These are phyloP conservation scores for Dermolepida albohirtum DNA, from an alignment of 2,888 invertebrate species.

Conservation along the genomic window DNA sequence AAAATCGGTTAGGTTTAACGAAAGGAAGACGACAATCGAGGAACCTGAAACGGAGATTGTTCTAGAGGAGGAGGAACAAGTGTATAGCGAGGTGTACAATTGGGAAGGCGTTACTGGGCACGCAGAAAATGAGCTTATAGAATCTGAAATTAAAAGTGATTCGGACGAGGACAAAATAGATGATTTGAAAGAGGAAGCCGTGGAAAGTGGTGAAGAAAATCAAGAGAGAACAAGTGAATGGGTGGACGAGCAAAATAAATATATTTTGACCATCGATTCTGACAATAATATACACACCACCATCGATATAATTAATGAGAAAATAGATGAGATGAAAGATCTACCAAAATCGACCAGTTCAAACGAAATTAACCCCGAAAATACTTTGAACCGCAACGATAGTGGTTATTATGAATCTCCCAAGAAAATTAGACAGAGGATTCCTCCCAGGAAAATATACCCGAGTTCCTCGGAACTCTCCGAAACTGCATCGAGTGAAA, in stretches of 20 bases:
- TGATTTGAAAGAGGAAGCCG: background rate
- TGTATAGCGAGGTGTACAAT: constrained; percentile 24
- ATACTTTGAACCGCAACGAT: constrained; percentile 56
- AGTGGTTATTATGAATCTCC: constrained; percentile 61
- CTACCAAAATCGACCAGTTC: background rate
- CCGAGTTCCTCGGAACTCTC: constrained; percentile 53
- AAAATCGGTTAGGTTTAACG: constrained; percentile 62
- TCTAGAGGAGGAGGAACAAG: constrained; percentile 39
- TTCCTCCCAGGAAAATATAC: constrained; percentile 61
- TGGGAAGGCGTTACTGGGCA: constrained; percentile 12
- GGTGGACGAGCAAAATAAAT: constrained; percentile 62
- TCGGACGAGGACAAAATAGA: constrained; percentile 47
- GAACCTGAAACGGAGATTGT: constrained; percentile 20
- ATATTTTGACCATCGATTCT: constrained; percentile 48
- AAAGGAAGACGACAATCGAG: constrained; percentile 56
- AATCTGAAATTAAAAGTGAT: constrained; percentile 32
- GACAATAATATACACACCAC: constrained; percentile 15
- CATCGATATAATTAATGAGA: constrained; percentile 1
- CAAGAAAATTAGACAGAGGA: constrained; percentile 61
- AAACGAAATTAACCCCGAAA: constrained; percentile 27
- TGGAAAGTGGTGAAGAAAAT: constrained; percentile 10
- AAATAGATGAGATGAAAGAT: constrained; percentile 7
- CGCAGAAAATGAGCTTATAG: constrained; percentile 21
- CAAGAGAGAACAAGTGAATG: constrained; percentile 53
- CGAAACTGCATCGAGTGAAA: constrained; percentile 42